These are phyloP conservation scores for Calcarius lapponicus DNA, from an alignment of 2,797 vertebrate species.

Conservation along the genomic window DNA sequence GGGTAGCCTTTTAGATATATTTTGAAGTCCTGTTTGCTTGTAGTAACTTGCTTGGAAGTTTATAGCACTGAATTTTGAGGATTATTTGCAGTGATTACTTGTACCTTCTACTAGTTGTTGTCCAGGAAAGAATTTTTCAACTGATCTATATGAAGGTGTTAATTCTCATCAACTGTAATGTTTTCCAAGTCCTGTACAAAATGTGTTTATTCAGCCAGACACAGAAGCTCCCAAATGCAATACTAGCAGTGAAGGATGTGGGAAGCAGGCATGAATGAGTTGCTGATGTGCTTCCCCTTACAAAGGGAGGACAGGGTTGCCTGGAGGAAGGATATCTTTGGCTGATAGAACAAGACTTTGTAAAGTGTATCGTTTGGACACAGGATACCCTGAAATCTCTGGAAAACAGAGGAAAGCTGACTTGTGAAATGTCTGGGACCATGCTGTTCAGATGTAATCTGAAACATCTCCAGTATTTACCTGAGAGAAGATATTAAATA, in stretches of 20 bases:
- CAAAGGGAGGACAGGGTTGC: not conserved
- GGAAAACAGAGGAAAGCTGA: not conserved
- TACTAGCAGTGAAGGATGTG: not conserved
- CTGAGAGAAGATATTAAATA: not conserved
- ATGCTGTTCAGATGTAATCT: not conserved
- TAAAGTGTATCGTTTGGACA: not conserved
- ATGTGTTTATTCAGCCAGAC: not conserved
- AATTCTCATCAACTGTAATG: not conserved
- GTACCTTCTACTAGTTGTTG: not conserved
- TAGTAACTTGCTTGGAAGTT: not conserved
- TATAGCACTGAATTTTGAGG: not conserved
- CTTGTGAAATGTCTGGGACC: not conserved
- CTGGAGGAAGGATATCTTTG: not conserved
- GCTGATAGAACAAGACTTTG: not conserved
- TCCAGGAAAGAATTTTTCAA: not conserved
- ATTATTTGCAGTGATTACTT: not conserved
- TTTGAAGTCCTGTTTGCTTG: not conserved
- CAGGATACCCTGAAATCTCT: not conserved
- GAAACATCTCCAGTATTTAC: not conserved
- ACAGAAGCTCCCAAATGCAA: not conserved
- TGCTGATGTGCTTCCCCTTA: not conserved
- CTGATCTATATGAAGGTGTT: not conserved
- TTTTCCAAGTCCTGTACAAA: not conserved
- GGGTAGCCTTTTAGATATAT: not conserved
- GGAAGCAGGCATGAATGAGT: rapidly evolving